Percentiles rank a stretch among this genome's conserved stretches.
phyloP scores from a whole-genome alignment of 2,888 invertebrate genomes.

The Thera britannica region DNA sequence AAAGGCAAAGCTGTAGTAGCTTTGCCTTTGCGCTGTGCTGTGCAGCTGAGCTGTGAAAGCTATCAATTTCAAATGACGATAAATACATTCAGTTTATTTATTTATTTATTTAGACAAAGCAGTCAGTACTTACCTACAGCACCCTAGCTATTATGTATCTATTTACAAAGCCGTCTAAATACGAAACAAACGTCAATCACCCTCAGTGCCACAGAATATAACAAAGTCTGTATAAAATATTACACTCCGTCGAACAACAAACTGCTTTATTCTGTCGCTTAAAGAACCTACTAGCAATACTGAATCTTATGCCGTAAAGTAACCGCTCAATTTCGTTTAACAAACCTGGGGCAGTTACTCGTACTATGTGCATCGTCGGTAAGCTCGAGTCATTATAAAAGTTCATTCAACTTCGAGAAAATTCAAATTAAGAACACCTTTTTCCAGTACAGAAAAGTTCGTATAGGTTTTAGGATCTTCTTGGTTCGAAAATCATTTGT shows the following conservation, averaged over 20 bases:
- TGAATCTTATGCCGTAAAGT: background rate
- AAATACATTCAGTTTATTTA: no score
- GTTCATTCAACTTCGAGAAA: background rate
- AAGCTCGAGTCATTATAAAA: background rate
- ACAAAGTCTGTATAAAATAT: background rate
- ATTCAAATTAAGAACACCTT: constrained; percentile 1
- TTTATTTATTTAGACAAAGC: no score
- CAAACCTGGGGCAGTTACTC: background rate
- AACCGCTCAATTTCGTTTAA: background rate
- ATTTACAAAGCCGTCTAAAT: background rate
- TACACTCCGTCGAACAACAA: background rate
- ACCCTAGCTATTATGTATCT: no score
- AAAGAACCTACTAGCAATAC: background rate
- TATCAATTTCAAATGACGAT: no score
- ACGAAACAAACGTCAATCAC: background rate
- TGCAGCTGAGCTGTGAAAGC: no score
- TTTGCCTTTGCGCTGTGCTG: no score
- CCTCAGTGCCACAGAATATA: background rate
- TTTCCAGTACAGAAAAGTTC: background rate
- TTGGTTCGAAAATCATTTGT: background rate
- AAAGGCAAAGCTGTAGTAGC: no score
- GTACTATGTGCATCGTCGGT: background rate
- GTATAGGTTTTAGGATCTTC: background rate
- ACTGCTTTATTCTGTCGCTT: background rate
- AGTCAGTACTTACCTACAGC: no score